These are phyloP conservation scores for Cephalopachus bancanus DNA, from an alignment of 2,797 vertebrate species.

Conservation along the genomic window DNA sequence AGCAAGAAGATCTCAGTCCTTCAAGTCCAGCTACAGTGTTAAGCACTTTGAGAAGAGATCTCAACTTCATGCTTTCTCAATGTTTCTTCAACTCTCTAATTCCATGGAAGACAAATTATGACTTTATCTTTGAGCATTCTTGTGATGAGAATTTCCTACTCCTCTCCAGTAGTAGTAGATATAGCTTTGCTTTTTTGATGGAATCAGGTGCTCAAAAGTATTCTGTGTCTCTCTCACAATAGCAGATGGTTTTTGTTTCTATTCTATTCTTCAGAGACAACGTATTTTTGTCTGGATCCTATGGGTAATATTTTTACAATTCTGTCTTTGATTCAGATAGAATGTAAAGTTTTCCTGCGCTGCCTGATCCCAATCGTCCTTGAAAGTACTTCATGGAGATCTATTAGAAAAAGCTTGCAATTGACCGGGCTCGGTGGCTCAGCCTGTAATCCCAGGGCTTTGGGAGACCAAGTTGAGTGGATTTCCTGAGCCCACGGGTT, in stretches of 20 bases:
- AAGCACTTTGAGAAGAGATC: fast-evolving
- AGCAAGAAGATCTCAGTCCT: background rate
- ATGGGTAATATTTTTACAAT: background rate
- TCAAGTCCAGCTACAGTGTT: background rate
- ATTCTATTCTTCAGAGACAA: background rate
- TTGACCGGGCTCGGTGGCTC: background rate
- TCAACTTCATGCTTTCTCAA: background rate
- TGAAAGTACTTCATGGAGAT: background rate
- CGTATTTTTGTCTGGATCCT: background rate
- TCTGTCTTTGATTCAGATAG: background rate
- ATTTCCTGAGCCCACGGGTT: too few species aligned
- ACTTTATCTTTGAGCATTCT: background rate
- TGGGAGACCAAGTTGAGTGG: too few species aligned
- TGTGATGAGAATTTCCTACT: background rate
- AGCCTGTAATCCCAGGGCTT: too few species aligned
- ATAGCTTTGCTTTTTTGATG: background rate
- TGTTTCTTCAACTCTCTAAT: background rate
- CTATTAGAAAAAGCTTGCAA: background rate
- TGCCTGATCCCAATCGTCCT: background rate
- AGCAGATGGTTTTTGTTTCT: background rate
- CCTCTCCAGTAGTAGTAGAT: background rate
- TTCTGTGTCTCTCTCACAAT: background rate
- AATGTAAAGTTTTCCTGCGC: background rate
- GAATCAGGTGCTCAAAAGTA: background rate
- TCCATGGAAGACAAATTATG: background rate